Base-by-base conservation (phyloP, 1,140 invertebrate species). In the Macrosteles quadrilineatus region DNA sequence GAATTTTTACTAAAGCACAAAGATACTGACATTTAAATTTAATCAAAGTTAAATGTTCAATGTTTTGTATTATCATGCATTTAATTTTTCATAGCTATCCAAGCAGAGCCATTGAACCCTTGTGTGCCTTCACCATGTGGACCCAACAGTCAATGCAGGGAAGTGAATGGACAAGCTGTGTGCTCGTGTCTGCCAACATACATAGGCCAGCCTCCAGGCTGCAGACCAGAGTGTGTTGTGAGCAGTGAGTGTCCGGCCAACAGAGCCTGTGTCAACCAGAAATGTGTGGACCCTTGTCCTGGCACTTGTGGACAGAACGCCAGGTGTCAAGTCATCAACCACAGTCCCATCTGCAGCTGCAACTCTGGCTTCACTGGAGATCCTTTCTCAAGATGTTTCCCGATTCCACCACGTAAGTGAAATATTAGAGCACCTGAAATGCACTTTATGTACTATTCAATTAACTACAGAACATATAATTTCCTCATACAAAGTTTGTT, bases 261-360 rank as follows among this genome's bases (percentile, higher is more conserved):
- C 62, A 71, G 80, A 59, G 83, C 83, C 1, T 87, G 86, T 71
- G 73, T 81, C 27, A 82, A 84, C 67, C 76, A 81, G 68, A 82
- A 83, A 72, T 87, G 86, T 71, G 75, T 77, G 21, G 81, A 87
- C 71, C 86, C 86, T 1, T 88, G 86, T 72, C 80, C 77, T 27
- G 76, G 75, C 68, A 78, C 81, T 9, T 85, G 84, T 73, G 84
- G 83, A 31, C 72, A 78, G 40, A 81, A 81, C 69, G 80, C 83
- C 11, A 74, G 79, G 32, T 88, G 87, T 68, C 75, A 80, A 63
- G 85, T 85, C 17, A 81, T 85, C 21, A 85, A 85, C 71, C 85
- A 86, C 75, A 86, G 80, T 70, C 83, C 86, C 2, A 84, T 86
- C 66, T 88, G 86, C 72, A 81, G 79, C 55, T 88, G 86, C 74